Base-by-base conservation (phyloP, 2,888 invertebrate species). In the Hirtodrosophila cameraria region DNA sequence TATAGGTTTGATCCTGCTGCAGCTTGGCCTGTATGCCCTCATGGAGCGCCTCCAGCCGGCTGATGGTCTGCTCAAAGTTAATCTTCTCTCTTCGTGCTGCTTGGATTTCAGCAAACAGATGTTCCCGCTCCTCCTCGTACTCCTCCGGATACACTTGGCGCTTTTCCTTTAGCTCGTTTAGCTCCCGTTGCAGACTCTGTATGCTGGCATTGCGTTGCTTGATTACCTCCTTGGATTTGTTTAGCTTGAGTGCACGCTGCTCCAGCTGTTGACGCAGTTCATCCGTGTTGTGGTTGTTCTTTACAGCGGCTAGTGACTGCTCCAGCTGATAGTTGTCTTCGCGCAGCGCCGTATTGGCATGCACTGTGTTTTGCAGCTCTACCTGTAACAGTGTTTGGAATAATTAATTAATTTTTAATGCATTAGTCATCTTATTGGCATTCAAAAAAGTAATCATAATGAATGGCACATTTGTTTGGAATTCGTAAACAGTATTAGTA, bases 1-100 rank as follows among this genome's bases (percentile, higher is more conserved):
- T 94, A 64, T 94, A 94, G 41, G 94, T 92, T 86, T 95, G 94
- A 62, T 94, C 92, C 88, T 96, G 95, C 87, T 94, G 94, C 8
- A 96, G 89, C 90, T 95, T 96, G 1, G 94, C 94, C 63, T 94
- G 89, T 7, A 89, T 89, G 52, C 90, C 90, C 60, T 88, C 88
- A 28, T 90, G 88, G 2, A 91, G 60, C 0, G 89, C 90, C 50
- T 91, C 90, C 5, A 91, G 63, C 0, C 86, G 86, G 0, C 54
- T 57, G 7, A 88, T 88, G 5, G 88, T 89, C 43, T 81, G 57
- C 55, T 89, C 80, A 68, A 90, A 90, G 25, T 69, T 73, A 0
- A 64, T 28, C 49, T 88, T 88, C 43, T 91, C 43, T 91, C 91
- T 8, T 71, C 79, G 15, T 61, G 84, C 50, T n/a, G 66, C 35